Conservation (phyloP, 2,888 invertebrate species). For the Bruchidius siliquastri region DNA sequence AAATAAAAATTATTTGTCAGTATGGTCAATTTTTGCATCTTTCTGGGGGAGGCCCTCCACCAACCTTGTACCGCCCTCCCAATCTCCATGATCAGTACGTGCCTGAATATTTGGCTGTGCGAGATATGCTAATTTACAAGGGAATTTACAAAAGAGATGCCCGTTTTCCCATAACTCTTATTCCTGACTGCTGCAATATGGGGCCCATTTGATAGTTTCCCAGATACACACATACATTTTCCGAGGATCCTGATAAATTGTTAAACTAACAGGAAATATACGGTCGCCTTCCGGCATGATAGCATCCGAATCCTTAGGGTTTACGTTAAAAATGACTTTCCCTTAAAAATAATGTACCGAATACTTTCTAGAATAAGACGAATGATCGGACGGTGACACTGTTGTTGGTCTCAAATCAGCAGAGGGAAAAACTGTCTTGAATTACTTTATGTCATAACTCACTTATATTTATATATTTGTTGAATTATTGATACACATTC, state of each 20-base stretch:
- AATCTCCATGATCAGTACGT: too few relatives aligned
- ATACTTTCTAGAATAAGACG: background rate
- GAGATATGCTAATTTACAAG: background rate
- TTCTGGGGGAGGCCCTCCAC: too few relatives aligned
- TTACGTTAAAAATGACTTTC: background rate
- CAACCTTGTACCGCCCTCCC: too few relatives aligned
- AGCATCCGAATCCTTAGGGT: background rate
- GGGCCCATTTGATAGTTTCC: background rate
- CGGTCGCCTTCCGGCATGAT: background rate
- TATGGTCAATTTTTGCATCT: too few relatives aligned
- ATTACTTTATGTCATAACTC: too few relatives aligned
- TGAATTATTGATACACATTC: too few relatives aligned
- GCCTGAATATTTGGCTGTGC: too few relatives aligned
- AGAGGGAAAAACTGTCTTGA: too few relatives aligned
- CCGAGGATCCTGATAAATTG: background rate
- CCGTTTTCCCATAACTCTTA: background rate
- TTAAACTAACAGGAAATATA: background rate
- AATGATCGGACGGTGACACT: background rate
- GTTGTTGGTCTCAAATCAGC: too few relatives aligned
- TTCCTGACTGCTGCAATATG: background rate
- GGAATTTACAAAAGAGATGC: background rate
- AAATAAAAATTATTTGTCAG: too few relatives aligned
- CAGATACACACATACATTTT: background rate
- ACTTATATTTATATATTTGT: too few relatives aligned
- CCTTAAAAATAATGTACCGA: background rate